phyloP scores from a whole-genome alignment of 2,888 invertebrate species.

The Arrhopalites spinosus region DNA sequence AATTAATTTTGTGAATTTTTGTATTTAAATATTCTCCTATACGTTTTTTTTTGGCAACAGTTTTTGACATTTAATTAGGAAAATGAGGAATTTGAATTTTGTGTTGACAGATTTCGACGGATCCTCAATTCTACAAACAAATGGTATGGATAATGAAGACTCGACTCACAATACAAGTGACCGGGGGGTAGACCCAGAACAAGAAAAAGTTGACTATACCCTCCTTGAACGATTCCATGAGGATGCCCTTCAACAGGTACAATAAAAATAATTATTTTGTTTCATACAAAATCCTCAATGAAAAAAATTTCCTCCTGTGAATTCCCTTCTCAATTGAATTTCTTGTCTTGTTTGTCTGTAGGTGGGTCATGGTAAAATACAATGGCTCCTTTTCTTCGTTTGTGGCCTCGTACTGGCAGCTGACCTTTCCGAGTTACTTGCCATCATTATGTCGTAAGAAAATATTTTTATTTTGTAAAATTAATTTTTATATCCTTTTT shows the following conservation, averaged over 20 bases:
- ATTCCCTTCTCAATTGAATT: not conserved
- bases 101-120: no score
- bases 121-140: constrained; percentile 52
- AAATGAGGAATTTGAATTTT: no score
- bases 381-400: constrained; percentile 48
- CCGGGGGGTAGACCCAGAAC: constrained; percentile 41
- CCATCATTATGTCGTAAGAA: constrained; percentile 51
- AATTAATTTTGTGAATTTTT: no score
- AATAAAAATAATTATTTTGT: not conserved
- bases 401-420: constrained; percentile 53
- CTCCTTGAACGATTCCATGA: constrained; percentile 54
- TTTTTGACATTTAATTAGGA: no score
- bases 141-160: constrained; percentile 42
- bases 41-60: no score
- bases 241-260: constrained; percentile 55
- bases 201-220: constrained; percentile 43
- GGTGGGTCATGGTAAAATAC: constrained; percentile 55
- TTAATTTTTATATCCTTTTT: no score
- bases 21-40: no score
- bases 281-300: no score
- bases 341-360: constrained; percentile 25
- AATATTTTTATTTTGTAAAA: no score
- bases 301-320: no score
- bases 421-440: constrained; percentile 55
- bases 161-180: constrained; percentile 40